Evolutionary conservation across 2,797 vertebrate species (phyloP).

Genomic region (Notoglanidium macrostoma): DNA sequence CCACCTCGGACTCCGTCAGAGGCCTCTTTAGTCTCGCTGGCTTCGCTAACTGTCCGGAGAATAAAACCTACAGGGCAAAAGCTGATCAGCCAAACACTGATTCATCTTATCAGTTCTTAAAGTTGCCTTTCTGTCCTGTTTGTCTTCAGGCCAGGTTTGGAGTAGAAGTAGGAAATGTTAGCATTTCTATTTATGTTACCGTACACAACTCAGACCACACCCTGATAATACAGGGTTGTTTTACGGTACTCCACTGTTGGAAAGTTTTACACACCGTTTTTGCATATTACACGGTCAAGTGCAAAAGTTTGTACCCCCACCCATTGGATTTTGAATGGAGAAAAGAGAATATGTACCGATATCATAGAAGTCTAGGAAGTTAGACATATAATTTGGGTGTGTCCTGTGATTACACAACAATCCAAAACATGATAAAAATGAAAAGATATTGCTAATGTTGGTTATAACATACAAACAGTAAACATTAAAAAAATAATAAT

Average conservation of each 20-base stretch:
- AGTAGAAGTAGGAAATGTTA: not conserved
- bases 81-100: not conserved
- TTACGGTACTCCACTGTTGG: not conserved
- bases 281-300: not conserved
- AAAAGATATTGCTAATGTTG: too few species aligned
- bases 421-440: not conserved
- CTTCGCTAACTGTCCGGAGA: conserved; percentile 63
- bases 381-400: not conserved
- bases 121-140: not conserved
- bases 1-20: conserved; percentile 78
- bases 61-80: conserved; percentile 58
- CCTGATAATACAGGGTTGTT: not conserved
- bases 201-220: not conserved
- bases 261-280: not conserved
- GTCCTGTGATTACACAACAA: not conserved
- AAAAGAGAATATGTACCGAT: too few species aligned
- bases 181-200: not conserved
- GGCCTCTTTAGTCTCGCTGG: conserved; percentile 75
- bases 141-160: too few species aligned
- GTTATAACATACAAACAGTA: too few species aligned
- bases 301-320: not conserved
- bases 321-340: not conserved
- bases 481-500: too few species aligned
- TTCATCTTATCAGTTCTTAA: not conserved
- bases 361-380: not conserved